Conservation (phyloP, 30 jellyfish, hydroid and myxozoan genomes). For the Sanderia malayensis region DNA sequence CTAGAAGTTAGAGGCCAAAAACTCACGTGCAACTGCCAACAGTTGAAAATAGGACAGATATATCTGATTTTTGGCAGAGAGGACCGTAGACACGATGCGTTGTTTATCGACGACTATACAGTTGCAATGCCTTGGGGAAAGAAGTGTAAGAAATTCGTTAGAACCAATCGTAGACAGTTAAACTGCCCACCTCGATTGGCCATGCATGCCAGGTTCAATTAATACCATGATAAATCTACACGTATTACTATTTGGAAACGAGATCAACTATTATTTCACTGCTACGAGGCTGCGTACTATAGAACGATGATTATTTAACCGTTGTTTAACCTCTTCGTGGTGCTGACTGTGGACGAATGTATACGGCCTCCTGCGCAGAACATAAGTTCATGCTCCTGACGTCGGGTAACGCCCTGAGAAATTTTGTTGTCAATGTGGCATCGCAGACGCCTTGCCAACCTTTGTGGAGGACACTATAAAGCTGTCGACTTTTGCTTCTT, state of each 20-base stretch:
- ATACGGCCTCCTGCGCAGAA: not conserved
- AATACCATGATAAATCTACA: too few relatives aligned
- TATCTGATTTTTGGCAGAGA: slow-evolving; percentile 78
- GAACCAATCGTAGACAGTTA: slow-evolving; percentile 62
- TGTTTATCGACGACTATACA: slow-evolving; percentile 69
- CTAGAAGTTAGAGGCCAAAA: slow-evolving; percentile 69
- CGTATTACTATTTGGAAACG: not conserved
- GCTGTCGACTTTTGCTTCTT: too few relatives aligned
- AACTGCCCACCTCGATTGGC: slow-evolving; percentile 84
- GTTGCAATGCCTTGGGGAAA: slow-evolving; percentile 79
- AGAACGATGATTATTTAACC: too few relatives aligned
- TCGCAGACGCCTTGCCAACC: too few relatives aligned
- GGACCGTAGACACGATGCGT: slow-evolving; percentile 67
- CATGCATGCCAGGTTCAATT: slow-evolving; percentile 52
- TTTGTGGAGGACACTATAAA: too few relatives aligned
- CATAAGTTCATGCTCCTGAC: too few relatives aligned
- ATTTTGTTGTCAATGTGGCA: too few relatives aligned
- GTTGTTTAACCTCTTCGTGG: not conserved
- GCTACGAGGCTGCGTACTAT: too few relatives aligned
- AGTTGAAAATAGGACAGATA: slow-evolving; percentile 50
- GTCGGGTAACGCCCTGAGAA: too few relatives aligned
- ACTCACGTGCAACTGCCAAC: slow-evolving; percentile 65
- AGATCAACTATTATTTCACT: too few relatives aligned
- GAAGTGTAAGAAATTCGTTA: slow-evolving; percentile 58
- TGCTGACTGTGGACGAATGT: not conserved